These are phyloP conservation scores for Sakesphorus luctuosus DNA, from an alignment of 2,113 vertebrate species.

Conservation along the genomic window DNA sequence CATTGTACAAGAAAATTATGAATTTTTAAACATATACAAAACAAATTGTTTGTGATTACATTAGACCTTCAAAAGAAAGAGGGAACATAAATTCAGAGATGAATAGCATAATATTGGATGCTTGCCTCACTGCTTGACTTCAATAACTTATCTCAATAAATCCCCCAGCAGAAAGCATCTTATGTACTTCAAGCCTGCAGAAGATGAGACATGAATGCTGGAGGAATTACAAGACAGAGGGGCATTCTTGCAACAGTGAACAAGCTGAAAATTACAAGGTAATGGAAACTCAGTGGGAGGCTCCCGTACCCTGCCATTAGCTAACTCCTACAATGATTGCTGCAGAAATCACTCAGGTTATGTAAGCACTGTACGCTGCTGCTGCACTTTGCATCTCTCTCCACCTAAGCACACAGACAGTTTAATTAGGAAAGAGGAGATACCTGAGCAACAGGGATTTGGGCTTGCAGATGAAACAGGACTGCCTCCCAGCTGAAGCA, in stretches of 20 bases:
- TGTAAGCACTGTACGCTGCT: conserved; percentile 42
- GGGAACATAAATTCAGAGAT: conserved; percentile 72
- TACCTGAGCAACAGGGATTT: conserved; percentile 5
- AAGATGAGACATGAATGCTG: conserved; percentile 73
- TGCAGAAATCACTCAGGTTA: conserved; percentile 47
- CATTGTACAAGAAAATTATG: conserved; percentile 68
- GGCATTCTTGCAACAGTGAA: conserved; percentile 79
- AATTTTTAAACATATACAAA: conserved; percentile 77
- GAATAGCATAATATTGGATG: conserved; percentile 72
- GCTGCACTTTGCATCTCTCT: conserved; percentile 51
- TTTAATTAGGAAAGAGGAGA: conserved; percentile 42
- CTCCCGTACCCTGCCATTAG: conserved; percentile 77
- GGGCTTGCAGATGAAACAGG: background rate
- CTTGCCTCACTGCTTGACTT: conserved; percentile 79
- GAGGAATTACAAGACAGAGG: conserved; percentile 80
- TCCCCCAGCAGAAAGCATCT: conserved; percentile 80
- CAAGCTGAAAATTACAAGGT: conserved; percentile 84
- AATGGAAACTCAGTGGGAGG: conserved; percentile 81
- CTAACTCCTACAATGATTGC: conserved; percentile 76
- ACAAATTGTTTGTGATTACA: conserved; percentile 79
- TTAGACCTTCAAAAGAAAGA: conserved; percentile 77
- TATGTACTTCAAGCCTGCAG: conserved; percentile 69
- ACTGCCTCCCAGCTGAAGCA: background rate
- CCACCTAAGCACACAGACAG: conserved; percentile 41
- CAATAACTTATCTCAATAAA: conserved; percentile 80